Conservation (phyloP, 1,140 invertebrate genomes). For the Atopsyche davidsoni region DNA sequence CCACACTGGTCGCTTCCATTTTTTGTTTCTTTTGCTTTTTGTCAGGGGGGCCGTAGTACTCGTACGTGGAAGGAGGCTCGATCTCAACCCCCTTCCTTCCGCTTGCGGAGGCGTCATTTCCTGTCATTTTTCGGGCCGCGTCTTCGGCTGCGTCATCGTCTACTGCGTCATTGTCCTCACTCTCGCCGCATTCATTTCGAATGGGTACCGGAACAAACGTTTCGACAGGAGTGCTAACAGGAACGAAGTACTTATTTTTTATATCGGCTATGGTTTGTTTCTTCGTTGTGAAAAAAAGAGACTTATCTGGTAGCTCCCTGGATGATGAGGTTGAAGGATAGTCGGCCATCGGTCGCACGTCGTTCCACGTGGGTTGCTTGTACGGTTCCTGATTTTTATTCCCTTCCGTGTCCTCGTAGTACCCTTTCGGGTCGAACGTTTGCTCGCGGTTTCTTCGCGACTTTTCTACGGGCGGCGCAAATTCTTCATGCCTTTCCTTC, state of each 20-base stretch:
- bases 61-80: constrained; percentile 57
- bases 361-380: constrained; percentile 24
- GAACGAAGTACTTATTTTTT: constrained; percentile 24
- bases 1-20: constrained; percentile 43
- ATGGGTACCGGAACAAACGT: constrained; percentile 39
- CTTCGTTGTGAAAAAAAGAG: constrained; percentile 34
- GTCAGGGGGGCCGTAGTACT: constrained; percentile 53
- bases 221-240: constrained; percentile 7
- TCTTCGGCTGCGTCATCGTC: constrained; percentile 19
- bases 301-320: constrained; percentile 27
- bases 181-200: constrained; percentile 44
- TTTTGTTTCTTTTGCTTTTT: constrained; percentile 37
- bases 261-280: constrained; percentile 22
- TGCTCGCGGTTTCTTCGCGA: constrained; percentile 27
- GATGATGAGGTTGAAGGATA: neutral
- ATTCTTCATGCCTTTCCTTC: constrained; percentile 59
- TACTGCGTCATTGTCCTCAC: constrained; percentile 34
- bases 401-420: constrained; percentile 26
- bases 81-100: constrained; percentile 48
- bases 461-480: constrained; percentile 53
- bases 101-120: constrained; percentile 28
- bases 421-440: constrained; percentile 38
- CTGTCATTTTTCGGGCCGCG: constrained; percentile 15
- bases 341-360: constrained; percentile 35
- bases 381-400: constrained; percentile 1